Evolutionary conservation across 2,113 vertebrate species (phyloP).

Genomic region (Gavialis gangeticus): DNA sequence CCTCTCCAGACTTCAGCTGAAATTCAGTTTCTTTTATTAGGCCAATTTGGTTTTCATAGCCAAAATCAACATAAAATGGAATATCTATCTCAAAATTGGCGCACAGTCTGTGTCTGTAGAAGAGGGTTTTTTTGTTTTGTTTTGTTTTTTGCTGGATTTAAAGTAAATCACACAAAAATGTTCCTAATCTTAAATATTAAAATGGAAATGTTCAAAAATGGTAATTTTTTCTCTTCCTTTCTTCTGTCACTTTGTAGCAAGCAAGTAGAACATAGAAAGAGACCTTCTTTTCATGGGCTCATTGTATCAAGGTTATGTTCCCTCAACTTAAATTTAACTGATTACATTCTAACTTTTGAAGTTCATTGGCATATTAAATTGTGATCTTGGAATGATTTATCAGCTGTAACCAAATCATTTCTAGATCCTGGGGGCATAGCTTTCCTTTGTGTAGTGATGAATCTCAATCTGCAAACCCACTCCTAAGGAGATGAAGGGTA

Average conservation of each 20-base stretch:
- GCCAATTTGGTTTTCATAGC: neutral
- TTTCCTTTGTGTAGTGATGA: neutral
- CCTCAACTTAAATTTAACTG: neutral
- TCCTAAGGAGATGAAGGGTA: neutral
- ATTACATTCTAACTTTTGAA: neutral
- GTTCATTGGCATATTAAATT: neutral
- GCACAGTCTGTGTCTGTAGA: neutral
- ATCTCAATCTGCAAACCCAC: neutral
- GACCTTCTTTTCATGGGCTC: neutral
- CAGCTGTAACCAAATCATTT: neutral
- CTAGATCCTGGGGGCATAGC: neutral
- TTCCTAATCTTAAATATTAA: neutral
- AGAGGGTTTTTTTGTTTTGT: neutral
- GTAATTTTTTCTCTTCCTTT: fast-evolving
- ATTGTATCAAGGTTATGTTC: neutral
- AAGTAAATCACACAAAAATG: neutral
- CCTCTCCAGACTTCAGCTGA: conserved; percentile 10
- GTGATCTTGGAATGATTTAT: neutral
- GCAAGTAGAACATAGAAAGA: neutral
- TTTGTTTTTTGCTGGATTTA: conserved; percentile 10
- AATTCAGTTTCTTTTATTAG: neutral
- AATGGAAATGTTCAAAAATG: neutral
- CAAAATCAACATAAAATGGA: conserved; percentile 51
- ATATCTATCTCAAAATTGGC: neutral
- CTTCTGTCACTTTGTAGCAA: neutral